Evolutionary conservation across 2,888 invertebrate species (phyloP).

Genomic region (Leptura quadrifasciata): DNA sequence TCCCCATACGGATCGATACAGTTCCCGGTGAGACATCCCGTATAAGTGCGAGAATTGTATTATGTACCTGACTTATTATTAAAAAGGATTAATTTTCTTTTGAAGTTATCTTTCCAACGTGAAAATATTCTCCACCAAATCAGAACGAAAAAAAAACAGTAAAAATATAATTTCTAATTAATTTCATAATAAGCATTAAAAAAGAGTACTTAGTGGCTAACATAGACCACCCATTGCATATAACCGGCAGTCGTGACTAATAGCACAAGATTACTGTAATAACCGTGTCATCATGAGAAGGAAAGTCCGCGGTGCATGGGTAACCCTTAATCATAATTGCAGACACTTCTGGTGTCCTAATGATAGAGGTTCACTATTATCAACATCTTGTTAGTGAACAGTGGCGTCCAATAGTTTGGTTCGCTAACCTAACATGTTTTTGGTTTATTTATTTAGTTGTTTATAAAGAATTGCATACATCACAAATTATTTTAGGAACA

Average conservation of each 20-base stretch:
- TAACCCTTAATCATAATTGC: constrained; percentile 69
- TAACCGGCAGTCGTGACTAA: constrained; percentile 70
- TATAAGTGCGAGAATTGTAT: too few relatives aligned
- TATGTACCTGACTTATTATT: too few relatives aligned
- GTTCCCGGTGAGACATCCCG: too few relatives aligned
- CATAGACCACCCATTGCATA: constrained; percentile 67
- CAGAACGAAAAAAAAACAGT: not conserved
- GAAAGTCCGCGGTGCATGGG: constrained; percentile 62
- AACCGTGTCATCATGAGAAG: constrained; percentile 67
- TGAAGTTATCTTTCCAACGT: not conserved
- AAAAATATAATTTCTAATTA: constrained; percentile 7
- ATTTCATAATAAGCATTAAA: constrained; percentile 15
- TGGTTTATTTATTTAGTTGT: too few relatives aligned
- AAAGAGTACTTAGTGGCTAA: constrained; percentile 12
- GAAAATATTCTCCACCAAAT: not conserved
- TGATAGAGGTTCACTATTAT: constrained; percentile 65
- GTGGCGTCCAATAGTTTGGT: constrained; percentile 51
- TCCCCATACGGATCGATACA: too few relatives aligned
- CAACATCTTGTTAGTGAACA: constrained; percentile 66
- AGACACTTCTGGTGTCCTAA: constrained; percentile 68
- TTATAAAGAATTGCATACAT: too few relatives aligned
- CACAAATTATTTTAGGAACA: too few relatives aligned
- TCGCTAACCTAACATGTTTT: too few relatives aligned
- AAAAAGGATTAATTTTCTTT: too few relatives aligned
- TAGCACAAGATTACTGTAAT: constrained; percentile 70